Evolutionary conservation across 2,888 invertebrate species (phyloP).

Genomic region (Drosophila melanosoma): DNA sequence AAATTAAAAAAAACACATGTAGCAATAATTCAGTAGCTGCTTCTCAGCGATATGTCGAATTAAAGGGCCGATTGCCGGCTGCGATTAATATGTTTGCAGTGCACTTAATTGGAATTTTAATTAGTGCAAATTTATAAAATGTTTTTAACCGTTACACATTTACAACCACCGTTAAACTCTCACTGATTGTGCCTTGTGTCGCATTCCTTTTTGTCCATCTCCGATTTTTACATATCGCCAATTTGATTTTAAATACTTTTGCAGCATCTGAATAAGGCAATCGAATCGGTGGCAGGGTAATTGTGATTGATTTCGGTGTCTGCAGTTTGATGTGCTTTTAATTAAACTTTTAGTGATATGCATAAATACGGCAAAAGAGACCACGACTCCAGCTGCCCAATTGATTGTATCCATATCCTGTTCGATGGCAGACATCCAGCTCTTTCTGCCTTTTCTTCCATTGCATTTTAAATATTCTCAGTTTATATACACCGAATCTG

Average conservation of each 20-base stretch:
- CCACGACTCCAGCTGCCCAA: slow-evolving; percentile 16
- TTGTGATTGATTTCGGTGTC: slow-evolving; percentile 75
- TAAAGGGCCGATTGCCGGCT: slow-evolving; percentile 8
- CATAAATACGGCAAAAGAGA: slow-evolving; percentile 59
- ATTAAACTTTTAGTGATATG: slow-evolving; percentile 73
- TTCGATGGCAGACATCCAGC: neutral
- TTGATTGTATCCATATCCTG: slow-evolving; percentile 33
- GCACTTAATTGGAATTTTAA: slow-evolving; percentile 82
- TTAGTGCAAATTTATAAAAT: slow-evolving; percentile 75
- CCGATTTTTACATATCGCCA: slow-evolving; percentile 49
- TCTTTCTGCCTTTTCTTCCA: neutral
- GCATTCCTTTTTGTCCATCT: slow-evolving; percentile 49
- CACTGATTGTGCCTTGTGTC: slow-evolving; percentile 4
- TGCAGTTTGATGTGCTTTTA: slow-evolving; percentile 74
- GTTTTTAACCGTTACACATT: slow-evolving; percentile 7
- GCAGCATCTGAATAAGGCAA: slow-evolving; percentile 1
- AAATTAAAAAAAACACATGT: neutral
- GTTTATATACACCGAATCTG: no score
- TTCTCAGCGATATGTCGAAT: neutral
- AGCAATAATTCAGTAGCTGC: neutral
- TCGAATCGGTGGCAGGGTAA: slow-evolving; percentile 45
- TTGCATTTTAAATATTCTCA: neutral
- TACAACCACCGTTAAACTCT: neutral
- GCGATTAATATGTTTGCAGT: slow-evolving; percentile 11
- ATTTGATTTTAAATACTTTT: slow-evolving; percentile 40